Base-by-base conservation (phyloP, 2,888 invertebrate species). In the Ecdyonurus torrentis region DNA sequence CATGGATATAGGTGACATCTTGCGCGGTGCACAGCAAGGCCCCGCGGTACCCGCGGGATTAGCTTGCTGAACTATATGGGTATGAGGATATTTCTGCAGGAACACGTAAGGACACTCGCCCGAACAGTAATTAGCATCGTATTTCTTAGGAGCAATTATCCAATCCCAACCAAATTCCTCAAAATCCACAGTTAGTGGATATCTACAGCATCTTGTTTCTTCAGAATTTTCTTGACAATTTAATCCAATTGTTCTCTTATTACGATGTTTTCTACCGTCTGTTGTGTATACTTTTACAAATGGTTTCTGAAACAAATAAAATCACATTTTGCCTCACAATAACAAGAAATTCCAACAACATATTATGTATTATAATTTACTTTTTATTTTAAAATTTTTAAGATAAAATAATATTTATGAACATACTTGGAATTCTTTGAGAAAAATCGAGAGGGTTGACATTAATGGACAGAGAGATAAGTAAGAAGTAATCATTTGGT, bases 101-200 rank as follows among this genome's bases (percentile, higher is more conserved):
- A 91, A 91, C 61, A 91, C 86, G 76, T 86, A 87, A 0, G 89
- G 88, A 74, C 98, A 98, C 70, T 95, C 92, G 5, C 98, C 96
- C 63, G 91, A 86, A 78, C 98, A 98, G 78, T 95, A 95, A 77
- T 93, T 92, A 5, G 97, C 96, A 71, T 91, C 89, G 78, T 96
- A 98, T 69, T 85, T 82, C 71, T 91, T 92, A 0, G 98, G 98
- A 0, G 95, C 95, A 64, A 98, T 92, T 70, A 98, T 91, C 87
- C 95, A 98, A 73, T 96, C 92, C 94, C 96, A 97, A 24, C 95
- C 95, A 72, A 97, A 94, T 71, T 87, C 86, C 69, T 90, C 89
- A 74, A 98, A 98, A 78, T 96, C 92, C 19, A 98, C 92, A 18
- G 86, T 86, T 58, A 97, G 80, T 0, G 95, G 94, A 75, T 94